Percentiles rank a stretch among this genome's conserved stretches.
phyloP scores from a whole-genome alignment of 2,113 vertebrate genomes.

The Halichoeres trimaculatus region DNA sequence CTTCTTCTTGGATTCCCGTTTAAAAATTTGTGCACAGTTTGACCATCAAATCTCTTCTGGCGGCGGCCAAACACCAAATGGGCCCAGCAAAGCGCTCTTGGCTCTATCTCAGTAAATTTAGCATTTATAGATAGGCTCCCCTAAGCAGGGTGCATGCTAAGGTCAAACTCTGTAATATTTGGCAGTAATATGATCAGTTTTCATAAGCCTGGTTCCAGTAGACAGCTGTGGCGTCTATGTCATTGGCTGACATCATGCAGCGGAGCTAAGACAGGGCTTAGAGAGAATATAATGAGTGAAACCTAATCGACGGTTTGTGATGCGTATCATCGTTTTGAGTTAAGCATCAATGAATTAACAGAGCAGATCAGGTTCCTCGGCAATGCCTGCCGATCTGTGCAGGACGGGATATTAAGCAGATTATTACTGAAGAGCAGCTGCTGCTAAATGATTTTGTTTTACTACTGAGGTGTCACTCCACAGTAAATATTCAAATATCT shows the following conservation, averaged over 20 bases:
- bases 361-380: slow-evolving; percentile 26
- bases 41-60: slow-evolving; percentile 3
- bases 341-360: slow-evolving; percentile 53
- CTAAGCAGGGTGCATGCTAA: slow-evolving; percentile 49
- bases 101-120: slow-evolving; percentile 45
- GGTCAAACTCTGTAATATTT: slow-evolving; percentile 70
- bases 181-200: slow-evolving; percentile 77
- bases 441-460: slow-evolving; percentile 23
- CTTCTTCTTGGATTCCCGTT: neutral
- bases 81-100: slow-evolving; percentile 27
- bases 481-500: no score
- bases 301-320: slow-evolving; percentile 61
- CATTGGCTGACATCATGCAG: slow-evolving; percentile 76
- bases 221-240: slow-evolving; percentile 82
- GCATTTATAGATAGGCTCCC: slow-evolving; percentile 52
- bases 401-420: slow-evolving; percentile 31
- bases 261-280: slow-evolving; percentile 70
- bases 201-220: slow-evolving; percentile 71
- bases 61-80: slow-evolving; percentile 6
- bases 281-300: slow-evolving; percentile 72
- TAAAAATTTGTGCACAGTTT: slow-evolving; percentile 9
- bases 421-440: slow-evolving; percentile 2
- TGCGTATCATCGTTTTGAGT: slow-evolving; percentile 47
- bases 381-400: slow-evolving; percentile 24
- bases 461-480: slow-evolving; percentile 10